These are phyloP conservation scores for Stenodema calcarata DNA, from an alignment of 2,888 invertebrate species.

Conservation along the genomic window DNA sequence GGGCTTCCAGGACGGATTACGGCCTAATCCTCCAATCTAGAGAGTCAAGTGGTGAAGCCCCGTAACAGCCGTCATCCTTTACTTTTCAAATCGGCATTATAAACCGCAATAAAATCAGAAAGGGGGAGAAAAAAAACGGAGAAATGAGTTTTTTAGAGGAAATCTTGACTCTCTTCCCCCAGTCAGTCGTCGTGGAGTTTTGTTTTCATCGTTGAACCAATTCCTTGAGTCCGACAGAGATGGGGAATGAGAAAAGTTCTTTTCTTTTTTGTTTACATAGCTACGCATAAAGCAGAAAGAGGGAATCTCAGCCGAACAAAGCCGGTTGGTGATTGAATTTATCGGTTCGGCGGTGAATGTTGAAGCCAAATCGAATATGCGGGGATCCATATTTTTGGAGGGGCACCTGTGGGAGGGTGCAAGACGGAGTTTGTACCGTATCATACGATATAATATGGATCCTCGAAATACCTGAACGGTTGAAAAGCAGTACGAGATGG, in stretches of 20 bases:
- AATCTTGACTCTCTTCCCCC: neutral
- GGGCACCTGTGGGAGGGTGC: neutral
- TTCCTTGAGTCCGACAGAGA: neutral
- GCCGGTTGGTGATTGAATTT: neutral
- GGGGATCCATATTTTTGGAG: neutral
- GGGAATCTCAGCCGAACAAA: neutral
- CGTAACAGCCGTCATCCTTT: too few relatives aligned
- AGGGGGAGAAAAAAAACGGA: too few relatives aligned
- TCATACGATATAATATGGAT: too few relatives aligned
- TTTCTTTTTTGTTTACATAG: conserved; percentile 4
- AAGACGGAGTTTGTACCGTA: neutral
- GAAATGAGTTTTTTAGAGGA: too few relatives aligned
- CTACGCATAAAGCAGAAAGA: neutral
- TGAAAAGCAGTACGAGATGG: too few relatives aligned
- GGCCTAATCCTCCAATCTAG: too few relatives aligned
- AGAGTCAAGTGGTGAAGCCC: too few relatives aligned
- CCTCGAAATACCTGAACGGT: too few relatives aligned
- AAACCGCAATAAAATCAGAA: too few relatives aligned
- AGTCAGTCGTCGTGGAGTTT: neutral
- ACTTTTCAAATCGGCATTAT: too few relatives aligned
- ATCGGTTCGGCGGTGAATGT: neutral
- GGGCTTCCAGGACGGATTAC: too few relatives aligned
- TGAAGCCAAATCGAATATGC: neutral
- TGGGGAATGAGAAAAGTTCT: conserved; percentile 6
- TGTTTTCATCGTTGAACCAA: neutral